Evolutionary conservation across 2,888 invertebrate genomes (phyloP).

Genomic region (Hirtodrosophila trivittata): DNA sequence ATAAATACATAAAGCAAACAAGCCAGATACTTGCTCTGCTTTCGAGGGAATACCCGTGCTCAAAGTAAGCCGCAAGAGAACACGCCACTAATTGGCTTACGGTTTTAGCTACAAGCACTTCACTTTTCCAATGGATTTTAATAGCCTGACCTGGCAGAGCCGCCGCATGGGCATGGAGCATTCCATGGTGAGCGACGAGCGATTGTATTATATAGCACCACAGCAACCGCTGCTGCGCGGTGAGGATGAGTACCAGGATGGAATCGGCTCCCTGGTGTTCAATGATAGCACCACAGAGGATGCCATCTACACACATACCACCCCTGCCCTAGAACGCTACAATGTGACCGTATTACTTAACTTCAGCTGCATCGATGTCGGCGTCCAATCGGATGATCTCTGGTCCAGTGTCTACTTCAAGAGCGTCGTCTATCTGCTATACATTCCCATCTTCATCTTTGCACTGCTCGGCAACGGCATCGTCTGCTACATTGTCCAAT

Average conservation of each 20-base stretch:
- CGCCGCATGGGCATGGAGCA: conserved; percentile 35
- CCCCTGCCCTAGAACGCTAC: conserved; percentile 30
- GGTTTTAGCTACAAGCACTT: background rate
- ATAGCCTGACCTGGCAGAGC: conserved; percentile 58
- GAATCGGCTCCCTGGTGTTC: conserved; percentile 31
- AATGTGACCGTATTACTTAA: conserved; percentile 59
- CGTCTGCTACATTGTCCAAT: conserved; percentile 94
- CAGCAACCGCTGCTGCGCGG: conserved; percentile 57
- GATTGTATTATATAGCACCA: conserved; percentile 67
- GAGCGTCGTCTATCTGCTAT: conserved; percentile 88
- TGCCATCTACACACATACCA: conserved; percentile 5
- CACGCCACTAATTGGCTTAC: conserved; percentile 12
- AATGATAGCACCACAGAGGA: conserved; percentile 52
- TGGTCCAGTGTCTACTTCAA: conserved; percentile 86
- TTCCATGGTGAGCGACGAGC: conserved; percentile 39
- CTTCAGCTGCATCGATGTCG: conserved; percentile 71
- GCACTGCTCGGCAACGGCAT: conserved; percentile 90
- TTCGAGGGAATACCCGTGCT: conserved; percentile 6
- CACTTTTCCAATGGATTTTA: conserved; percentile 54
- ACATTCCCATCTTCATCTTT: conserved; percentile 88
- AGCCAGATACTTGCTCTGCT: background rate
- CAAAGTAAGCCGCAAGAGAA: conserved; percentile 7
- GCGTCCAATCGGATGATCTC: conserved; percentile 60
- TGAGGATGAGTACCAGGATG: conserved; percentile 59
- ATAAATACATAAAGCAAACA: background rate